Base-by-base conservation (phyloP, 2,888 invertebrate species). In the Poecilobothrus nobilitatus region DNA sequence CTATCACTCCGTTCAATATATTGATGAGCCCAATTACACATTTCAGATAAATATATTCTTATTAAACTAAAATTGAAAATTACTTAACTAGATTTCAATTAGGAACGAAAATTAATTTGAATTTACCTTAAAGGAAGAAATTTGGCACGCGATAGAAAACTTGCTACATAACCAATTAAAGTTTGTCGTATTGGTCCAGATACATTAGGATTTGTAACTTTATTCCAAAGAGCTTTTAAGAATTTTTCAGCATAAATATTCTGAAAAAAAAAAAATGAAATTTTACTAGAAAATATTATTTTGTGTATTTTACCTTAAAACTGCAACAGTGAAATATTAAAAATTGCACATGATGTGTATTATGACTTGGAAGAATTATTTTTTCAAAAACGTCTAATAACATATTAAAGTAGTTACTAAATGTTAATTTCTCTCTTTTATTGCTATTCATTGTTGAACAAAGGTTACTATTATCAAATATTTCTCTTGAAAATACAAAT, bases 1-100 rank as follows among this genome's bases (percentile, higher is more conserved):
- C 76, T 76, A 74, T 81, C 81, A 37, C 77, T 74, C 61, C 77
- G 75, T 66, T 79, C 75, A 66, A 95, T 89, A 78, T 97, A 97
- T 0, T 86, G 83, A 77, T 95, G 93, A 71, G 94, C 89, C 95
- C 95, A 97, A 1, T 86, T 85, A 0, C 90, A 84, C 84, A 96
- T 88, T 75, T 88, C 86, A 67, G 86, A 87, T 10, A 95, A 78
- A 66, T 86, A 86, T 63, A 83, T 82, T 77, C 85, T 87, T n/a
- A 91, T 79, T 73, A 86, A 83, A 70, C 91, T 91, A 76, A 53
- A 84, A 72, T 37, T 44, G 66, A 67, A 67, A 67, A 68, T 27
- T 71, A 67, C 37, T 27, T 21, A 22, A 9, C 27, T 21, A 22
- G 20, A 62, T n/a, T 12, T 63, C 12, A 12, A 62, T 62, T 63